A percentile compares a stretch with the other conserved stretches of the same genome.
phyloP scores from a whole-genome alignment of 1,140 invertebrate genomes.

The Drosophila santomea region DNA sequence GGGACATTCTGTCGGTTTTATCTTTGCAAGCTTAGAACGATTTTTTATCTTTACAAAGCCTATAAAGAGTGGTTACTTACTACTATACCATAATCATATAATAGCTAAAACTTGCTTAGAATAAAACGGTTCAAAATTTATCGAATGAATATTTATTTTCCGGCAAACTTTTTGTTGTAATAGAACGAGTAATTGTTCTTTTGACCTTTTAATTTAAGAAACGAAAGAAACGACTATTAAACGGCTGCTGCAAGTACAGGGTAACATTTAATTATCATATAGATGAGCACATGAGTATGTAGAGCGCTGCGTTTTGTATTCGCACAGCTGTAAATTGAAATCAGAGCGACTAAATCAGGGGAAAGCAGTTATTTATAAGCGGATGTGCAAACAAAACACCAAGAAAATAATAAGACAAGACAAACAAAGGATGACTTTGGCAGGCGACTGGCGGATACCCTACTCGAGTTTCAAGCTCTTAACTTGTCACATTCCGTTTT shows the following conservation, averaged over 20 bases:
- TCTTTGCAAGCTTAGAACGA: background rate
- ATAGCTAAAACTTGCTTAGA: background rate
- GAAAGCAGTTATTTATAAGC: conserved; percentile 66
- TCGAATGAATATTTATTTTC: background rate
- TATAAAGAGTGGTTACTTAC: background rate
- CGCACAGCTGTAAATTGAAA: conserved; percentile 32
- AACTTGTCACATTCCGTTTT: conserved; percentile 20
- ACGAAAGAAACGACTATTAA: background rate
- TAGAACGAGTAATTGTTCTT: background rate
- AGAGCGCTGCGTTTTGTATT: conserved; percentile 15
- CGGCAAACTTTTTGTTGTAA: too few species aligned
- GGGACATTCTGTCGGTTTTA: background rate
- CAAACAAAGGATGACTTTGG: conserved; percentile 25
- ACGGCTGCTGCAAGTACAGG: background rate
- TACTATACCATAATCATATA: too few species aligned
- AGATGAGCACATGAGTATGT: background rate
- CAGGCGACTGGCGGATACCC: conserved; percentile 35
- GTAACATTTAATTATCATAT: conserved; percentile 1
- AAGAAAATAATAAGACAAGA: conserved; percentile 24
- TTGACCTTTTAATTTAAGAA: conserved; percentile 17
- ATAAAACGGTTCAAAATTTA: background rate
- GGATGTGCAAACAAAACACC: conserved; percentile 44
- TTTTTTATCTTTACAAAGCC: background rate
- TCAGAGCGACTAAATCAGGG: conserved; percentile 41
- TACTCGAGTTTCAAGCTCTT: conserved; percentile 25